Evolutionary conservation across 2,888 invertebrate species (phyloP).

Genomic region (Villa cingulata): DNA sequence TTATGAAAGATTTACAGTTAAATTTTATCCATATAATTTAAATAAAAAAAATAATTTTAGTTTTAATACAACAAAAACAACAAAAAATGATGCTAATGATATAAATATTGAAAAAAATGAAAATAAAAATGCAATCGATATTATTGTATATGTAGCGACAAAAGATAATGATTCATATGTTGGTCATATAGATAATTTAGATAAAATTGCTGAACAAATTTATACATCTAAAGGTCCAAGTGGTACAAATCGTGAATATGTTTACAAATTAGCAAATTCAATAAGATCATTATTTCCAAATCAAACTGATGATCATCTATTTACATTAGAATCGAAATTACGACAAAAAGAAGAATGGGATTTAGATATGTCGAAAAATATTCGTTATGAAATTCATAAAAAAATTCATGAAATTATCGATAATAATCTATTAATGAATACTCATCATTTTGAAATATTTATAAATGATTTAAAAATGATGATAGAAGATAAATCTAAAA

Average conservation of each 20-base stretch:
- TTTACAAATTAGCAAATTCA: constrained; percentile 66
- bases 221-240: constrained; percentile 63
- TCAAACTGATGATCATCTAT: constrained; percentile 62
- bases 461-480: not conserved
- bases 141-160: constrained; percentile 71
- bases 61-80: too few relatives aligned
- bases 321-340: constrained; percentile 46
- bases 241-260: constrained; percentile 83
- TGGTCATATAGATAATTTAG: constrained; percentile 49
- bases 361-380: not conserved
- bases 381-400: not conserved
- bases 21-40: constrained; percentile 51
- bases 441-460: not conserved
- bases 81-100: constrained; percentile 41
- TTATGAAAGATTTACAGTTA: constrained; percentile 56
- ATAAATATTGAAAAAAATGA: too few relatives aligned
- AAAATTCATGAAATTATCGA: not conserved
- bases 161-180: constrained; percentile 67
- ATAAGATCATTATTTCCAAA: constrained; percentile 63
- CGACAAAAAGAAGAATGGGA: not conserved
- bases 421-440: not conserved
- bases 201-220: constrained; percentile 70
- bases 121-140: not conserved
- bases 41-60: too few relatives aligned
- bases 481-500: not conserved